Base-by-base conservation (phyloP, 2,888 invertebrate genomes). In the Leptopilina syphax region DNA sequence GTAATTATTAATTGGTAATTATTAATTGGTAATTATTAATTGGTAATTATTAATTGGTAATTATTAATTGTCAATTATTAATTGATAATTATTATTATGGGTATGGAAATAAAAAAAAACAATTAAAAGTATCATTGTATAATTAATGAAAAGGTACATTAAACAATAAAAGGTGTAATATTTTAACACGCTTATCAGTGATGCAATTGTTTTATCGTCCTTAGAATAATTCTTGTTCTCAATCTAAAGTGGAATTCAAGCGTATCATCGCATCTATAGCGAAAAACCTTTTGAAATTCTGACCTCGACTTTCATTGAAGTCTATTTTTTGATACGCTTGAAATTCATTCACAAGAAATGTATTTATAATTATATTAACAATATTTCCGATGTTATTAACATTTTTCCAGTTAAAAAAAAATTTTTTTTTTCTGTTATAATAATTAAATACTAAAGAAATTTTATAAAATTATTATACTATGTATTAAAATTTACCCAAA, bases 161-260 rank as follows among this genome's bases (percentile, higher is more conserved):
- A 5, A 47, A 70, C 47, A 70, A 24, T 50, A 27, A 12, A 18
- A 70, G 27, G 12, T 50, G 12, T 24, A 50, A 47, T 18, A 18
- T 70, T 54, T 34, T 4, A 34, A 70, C 12, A 47, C 24, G 24
- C 47, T 18, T 7, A 70, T 54, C 13, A 54, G 8, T 34, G 13
- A 70, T 27, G 13, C 9, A 34, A 70, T 27, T 18, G 13, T n/a
- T 70, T 50, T 70, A 12, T 70, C 27, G 24, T 27, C 27, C 70
- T 70, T 54, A 34, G 50, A 34, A 68, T 12, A 34, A 24, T 70
- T 70, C 18, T 70, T 34, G 18, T 70, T 54, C 27, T 34, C 54
- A 70, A 34, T 54, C 70, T 12, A 54, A 27, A 50, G 70, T 27
- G 50, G 24, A 70, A 70, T 13, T 27, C 50, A 70, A 70, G 54